Evolutionary conservation across 2,797 vertebrate species (phyloP).

Genomic region (Sebastes iracundus): DNA sequence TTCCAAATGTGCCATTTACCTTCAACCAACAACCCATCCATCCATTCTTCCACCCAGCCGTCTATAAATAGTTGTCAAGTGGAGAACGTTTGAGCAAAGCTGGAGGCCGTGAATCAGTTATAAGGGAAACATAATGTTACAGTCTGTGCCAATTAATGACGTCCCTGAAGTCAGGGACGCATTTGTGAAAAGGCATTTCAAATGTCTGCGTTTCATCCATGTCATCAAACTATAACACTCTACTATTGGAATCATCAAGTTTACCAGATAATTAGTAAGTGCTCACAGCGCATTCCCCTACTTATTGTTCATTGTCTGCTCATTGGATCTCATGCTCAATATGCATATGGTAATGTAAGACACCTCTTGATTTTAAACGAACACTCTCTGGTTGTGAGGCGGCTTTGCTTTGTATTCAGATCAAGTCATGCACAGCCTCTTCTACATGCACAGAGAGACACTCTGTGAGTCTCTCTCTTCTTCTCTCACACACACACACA

Average conservation of each 20-base stretch:
- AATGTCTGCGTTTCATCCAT: not conserved
- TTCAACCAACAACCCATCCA: not conserved
- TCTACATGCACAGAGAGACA: constrained; percentile 39
- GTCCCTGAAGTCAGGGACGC: not conserved
- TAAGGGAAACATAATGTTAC: not conserved
- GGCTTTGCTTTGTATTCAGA: constrained; percentile 59
- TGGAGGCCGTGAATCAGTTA: not conserved
- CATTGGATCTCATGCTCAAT: not conserved
- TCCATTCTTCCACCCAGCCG: not conserved
- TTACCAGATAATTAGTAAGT: constrained; percentile 12
- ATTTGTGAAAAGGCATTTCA: not conserved
- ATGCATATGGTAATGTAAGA: constrained; percentile 15
- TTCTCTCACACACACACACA: not conserved
- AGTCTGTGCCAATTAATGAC: constrained; percentile 19
- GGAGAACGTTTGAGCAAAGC: not conserved
- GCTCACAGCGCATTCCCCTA: not conserved
- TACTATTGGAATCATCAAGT: not conserved
- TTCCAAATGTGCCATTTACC: not conserved
- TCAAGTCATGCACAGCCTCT: constrained; percentile 28
- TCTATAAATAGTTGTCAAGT: constrained; percentile 16
- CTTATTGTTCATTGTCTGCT: constrained; percentile 7
- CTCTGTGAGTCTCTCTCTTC: constrained; percentile 12
- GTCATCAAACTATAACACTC: not conserved
- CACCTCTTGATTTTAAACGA: constrained; percentile 37
- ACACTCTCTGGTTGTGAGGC: constrained; percentile 40